Base-by-base conservation (phyloP, 2,888 invertebrate species). In the Microctonus aethiopoides region DNA sequence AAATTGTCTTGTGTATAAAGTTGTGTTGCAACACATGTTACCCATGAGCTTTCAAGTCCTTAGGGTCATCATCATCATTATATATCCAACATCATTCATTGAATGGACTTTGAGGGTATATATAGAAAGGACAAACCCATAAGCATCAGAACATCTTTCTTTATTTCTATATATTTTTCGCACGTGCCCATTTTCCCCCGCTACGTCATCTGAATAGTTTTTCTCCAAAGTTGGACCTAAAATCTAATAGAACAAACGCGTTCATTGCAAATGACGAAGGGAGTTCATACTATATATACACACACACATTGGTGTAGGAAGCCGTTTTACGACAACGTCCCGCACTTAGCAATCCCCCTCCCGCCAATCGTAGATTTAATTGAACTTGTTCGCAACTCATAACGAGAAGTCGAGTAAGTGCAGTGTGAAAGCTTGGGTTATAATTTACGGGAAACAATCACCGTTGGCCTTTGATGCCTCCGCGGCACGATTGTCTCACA, bases 311-410 rank as follows among this genome's bases (percentile, higher is more conserved):
- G 59, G 65, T 60, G 57, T 60, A 70, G 61, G 72, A 72, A 72
- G 72, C 72, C 72, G 70, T 72, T 72, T 39, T 68, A 46, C 61
- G 72, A 65, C 46, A 46, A 20, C 56, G 34, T 65, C 39, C 32
- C 56, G 24, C 65, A 54, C 52, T 16, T 34, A 34, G 16, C 29
- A 32, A 24, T 26, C 46, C 34, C 65, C 56, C n/a, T n/a, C n/a
- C n/a, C n/a, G n/a, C 65, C 56, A 56, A 56, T 56, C 39, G 62
- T 62, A 62, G 81, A 85, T 83, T 86, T 86, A 86, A 86, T 86
- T 86, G 86, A 86, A 86, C 85, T 86, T 86, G 86, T 86, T 86
- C 82, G 79, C 78, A 85, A 86, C 85, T 86, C 86, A 83, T 85
- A 86, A 85, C 85, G 84, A 84, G 86, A 86, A 86, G 86, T 84